phyloP scores from a whole-genome alignment of 2,113 vertebrate genomes.

The Arizona elegans region DNA sequence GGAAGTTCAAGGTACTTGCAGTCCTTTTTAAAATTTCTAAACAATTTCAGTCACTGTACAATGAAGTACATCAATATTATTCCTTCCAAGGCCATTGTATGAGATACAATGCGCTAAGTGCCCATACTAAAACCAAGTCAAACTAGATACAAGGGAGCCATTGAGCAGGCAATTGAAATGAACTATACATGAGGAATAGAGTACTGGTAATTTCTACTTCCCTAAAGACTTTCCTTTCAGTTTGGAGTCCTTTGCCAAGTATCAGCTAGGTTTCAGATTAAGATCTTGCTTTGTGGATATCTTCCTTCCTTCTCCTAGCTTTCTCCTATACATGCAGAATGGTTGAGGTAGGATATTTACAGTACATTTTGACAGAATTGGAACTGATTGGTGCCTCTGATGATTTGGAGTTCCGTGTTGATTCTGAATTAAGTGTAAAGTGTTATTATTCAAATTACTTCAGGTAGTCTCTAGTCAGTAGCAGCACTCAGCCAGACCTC shows the following conservation, averaged over 20 bases:
- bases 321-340: neutral
- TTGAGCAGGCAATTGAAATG: neutral
- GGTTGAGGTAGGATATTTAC: neutral
- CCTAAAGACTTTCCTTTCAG: neutral
- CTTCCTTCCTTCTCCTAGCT: neutral
- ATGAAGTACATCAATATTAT: constrained; percentile 9
- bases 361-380: neutral
- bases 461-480: neutral
- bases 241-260: neutral
- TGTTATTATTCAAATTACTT: neutral
- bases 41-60: constrained; percentile 24
- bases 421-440: neutral
- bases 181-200: neutral
- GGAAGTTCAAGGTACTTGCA: constrained; percentile 9
- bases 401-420: neutral
- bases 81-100: constrained; percentile 7
- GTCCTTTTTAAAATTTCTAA: neutral
- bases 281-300: neutral
- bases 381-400: neutral
- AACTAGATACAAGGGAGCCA: neutral
- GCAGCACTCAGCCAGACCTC: neutral
- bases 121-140: constrained; percentile 1
- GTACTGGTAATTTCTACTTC: neutral
- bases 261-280: neutral
- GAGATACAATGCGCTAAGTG: neutral